phyloP scores from a whole-genome alignment of 2,888 invertebrate species.

The Aquatica leii region DNA sequence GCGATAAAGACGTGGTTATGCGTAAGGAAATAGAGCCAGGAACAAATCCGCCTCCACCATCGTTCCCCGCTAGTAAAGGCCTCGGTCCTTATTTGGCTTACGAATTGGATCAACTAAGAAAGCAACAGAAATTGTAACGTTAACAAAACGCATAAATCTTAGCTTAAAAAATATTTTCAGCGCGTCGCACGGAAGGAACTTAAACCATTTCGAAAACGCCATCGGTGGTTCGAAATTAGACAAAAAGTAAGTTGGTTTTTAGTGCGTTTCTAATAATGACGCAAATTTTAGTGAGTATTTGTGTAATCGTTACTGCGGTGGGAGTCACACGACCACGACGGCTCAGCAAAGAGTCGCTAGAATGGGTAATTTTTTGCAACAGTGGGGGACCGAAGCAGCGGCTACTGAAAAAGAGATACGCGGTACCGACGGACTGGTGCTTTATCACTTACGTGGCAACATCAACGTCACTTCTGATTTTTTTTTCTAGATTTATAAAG shows the following conservation, averaged over 20 bases:
- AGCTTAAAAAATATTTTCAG: too few species aligned
- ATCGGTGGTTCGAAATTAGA: conserved; percentile 51
- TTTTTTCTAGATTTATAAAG: too few species aligned
- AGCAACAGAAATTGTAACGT: conserved; percentile 64
- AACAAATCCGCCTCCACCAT: conserved; percentile 61
- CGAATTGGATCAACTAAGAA: conserved; percentile 68
- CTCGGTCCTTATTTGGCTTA: conserved; percentile 78
- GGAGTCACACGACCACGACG: conserved; percentile 77
- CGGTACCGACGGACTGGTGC: too few species aligned
- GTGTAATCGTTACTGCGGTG: conserved; percentile 80
- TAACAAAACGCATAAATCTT: too few species aligned
- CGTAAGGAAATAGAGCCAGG: conserved; percentile 64
- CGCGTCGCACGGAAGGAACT: conserved; percentile 57
- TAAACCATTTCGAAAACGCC: conserved; percentile 60
- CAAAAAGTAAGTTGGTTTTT: conserved; percentile 42
- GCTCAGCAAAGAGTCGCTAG: conserved; percentile 75
- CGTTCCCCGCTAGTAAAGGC: conserved; percentile 66
- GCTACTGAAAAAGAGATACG: too few species aligned
- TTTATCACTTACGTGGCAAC: too few species aligned
- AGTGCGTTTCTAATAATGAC: too few species aligned
- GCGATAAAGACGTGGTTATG: conserved; percentile 80
- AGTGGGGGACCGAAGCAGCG: too few species aligned
- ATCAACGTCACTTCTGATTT: too few species aligned
- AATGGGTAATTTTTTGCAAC: conserved; percentile 70
- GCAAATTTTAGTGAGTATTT: conserved; percentile 61